These are phyloP conservation scores for Parnassius mnemosyne DNA, from an alignment of 2,888 invertebrate species.

Conservation along the genomic window DNA sequence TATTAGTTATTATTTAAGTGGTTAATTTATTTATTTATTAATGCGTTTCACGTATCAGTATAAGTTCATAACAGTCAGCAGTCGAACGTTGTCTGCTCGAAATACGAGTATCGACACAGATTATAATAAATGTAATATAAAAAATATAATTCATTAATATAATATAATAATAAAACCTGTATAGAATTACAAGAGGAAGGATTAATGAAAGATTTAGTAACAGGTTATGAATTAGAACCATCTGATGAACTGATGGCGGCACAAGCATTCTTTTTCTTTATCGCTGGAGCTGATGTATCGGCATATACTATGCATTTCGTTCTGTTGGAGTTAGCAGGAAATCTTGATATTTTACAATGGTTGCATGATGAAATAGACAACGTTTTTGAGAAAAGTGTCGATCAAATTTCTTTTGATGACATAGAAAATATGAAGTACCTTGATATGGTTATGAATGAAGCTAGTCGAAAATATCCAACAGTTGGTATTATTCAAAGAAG, in stretches of 20 bases:
- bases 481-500: slow-evolving; percentile 51
- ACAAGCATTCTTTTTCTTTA: slow-evolving; percentile 69
- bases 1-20: not conserved
- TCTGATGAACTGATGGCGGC: slow-evolving; percentile 54
- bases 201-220: slow-evolving; percentile 30
- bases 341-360: slow-evolving; percentile 50
- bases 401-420: slow-evolving; percentile 48
- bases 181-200: slow-evolving; percentile 35
- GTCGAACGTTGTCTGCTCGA: not conserved
- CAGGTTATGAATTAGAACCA: slow-evolving; percentile 35
- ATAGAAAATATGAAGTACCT: slow-evolving; percentile 53
- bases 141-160: too few species aligned
- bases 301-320: slow-evolving; percentile 52
- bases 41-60: not conserved
- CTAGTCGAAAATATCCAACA: slow-evolving; percentile 65
- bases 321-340: slow-evolving; percentile 51
- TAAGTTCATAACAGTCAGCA: not conserved
- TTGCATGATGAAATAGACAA: slow-evolving; percentile 49
- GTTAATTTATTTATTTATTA: not conserved
- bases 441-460: slow-evolving; percentile 59
- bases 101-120: too few species aligned
- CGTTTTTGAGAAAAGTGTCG: slow-evolving; percentile 41
- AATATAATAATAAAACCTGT: slow-evolving; percentile 23
- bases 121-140: too few species aligned
- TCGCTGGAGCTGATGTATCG: slow-evolving; percentile 64